Conservation (phyloP, 2,113 vertebrate species). For the Amazona vittata region DNA sequence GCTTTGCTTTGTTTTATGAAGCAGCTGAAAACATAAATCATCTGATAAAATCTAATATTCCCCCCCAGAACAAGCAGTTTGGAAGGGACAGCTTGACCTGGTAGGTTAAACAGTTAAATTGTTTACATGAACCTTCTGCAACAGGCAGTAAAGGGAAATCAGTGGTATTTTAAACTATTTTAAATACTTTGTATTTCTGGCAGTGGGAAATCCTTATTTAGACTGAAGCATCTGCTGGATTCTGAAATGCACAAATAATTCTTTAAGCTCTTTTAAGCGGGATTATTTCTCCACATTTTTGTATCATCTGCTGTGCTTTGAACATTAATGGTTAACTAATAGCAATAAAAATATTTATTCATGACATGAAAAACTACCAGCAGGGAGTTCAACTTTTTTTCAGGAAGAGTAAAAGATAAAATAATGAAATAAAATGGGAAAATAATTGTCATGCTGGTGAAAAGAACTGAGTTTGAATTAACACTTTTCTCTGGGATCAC, state of each 20-base stretch:
- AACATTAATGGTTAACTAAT: background rate
- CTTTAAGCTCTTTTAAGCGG: conserved; percentile 4
- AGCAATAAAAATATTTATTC: background rate
- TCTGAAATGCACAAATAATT: background rate
- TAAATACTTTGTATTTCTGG: background rate
- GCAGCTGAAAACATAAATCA: background rate
- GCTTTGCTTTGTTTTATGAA: background rate
- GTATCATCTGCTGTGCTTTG: background rate
- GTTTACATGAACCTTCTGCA: background rate
- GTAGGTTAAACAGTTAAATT: background rate
- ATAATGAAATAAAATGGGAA: background rate
- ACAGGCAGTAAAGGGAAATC: background rate
- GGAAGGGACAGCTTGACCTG: background rate
- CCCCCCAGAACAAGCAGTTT: background rate
- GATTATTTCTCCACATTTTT: background rate
- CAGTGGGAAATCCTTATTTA: background rate
- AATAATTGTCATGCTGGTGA: background rate
- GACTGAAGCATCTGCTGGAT: background rate
- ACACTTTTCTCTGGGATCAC: background rate
- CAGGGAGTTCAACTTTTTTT: background rate
- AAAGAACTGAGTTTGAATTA: background rate
- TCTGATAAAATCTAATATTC: background rate
- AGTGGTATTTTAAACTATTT: background rate
- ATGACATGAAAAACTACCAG: background rate
- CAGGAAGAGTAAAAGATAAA: background rate